These are phyloP conservation scores for Schlechtendalia chinensis DNA, from an alignment of 1,140 invertebrate species.

Conservation along the genomic window DNA sequence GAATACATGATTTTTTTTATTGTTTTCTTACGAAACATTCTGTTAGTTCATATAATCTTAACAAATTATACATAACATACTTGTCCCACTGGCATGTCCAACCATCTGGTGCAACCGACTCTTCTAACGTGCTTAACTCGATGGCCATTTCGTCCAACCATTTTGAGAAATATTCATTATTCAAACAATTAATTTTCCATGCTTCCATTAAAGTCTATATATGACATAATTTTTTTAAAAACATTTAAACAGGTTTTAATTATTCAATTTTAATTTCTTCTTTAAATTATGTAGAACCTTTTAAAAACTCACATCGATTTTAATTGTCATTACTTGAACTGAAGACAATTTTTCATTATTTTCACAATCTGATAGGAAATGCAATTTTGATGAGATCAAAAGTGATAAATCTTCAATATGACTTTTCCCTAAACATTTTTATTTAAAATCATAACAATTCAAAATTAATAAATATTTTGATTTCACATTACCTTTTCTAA, in stretches of 20 bases:
- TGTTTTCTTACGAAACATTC: conserved; percentile 4
- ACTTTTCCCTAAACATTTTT: background rate
- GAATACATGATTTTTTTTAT: background rate
- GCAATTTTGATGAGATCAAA: conserved; percentile 38
- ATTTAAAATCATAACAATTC: background rate
- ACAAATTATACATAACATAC: conserved; percentile 59
- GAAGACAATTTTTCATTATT: conserved; percentile 32
- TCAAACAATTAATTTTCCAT: conserved; percentile 63
- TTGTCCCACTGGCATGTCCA: conserved; percentile 75
- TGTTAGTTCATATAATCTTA: conserved; percentile 29
- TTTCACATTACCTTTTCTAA: conserved; percentile 6
- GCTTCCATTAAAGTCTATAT: conserved; percentile 64
- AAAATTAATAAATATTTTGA: background rate
- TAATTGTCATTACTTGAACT: conserved; percentile 46
- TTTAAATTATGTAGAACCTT: no score
- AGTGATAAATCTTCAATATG: conserved; percentile 36
- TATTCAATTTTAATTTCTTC: background rate
- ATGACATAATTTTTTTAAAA: background rate
- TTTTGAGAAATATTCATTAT: conserved; percentile 61
- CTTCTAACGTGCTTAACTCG: conserved; percentile 63
- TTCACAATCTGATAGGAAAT: conserved; percentile 43
- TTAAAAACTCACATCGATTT: conserved; percentile 42
- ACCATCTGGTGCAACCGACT: conserved; percentile 65
- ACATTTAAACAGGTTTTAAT: background rate
- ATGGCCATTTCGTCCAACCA: conserved; percentile 63